Evolutionary conservation across 2,113 vertebrate genomes (phyloP), one percentile per base, ranked within the genome.

Genomic region (Crotalus tigris): DNA sequence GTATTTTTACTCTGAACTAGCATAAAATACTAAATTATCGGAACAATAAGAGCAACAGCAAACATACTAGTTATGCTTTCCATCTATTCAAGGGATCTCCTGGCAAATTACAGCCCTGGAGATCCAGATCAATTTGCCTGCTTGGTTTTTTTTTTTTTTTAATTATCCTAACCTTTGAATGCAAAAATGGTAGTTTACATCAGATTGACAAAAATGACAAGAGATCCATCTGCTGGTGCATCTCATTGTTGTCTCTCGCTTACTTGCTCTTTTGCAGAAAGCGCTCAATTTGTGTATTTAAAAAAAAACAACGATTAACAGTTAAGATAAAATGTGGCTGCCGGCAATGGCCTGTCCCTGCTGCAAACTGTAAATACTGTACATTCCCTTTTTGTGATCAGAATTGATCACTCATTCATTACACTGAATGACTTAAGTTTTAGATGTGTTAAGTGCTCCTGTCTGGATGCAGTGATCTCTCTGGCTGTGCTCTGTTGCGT

Each of bases 401-500:
- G 29, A 91, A 26, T 26, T 1, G 3, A 24, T 21, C 24, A 11
- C 21, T 2, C 19, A 17, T 81, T 53, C 49, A 39, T 91, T 81
- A 81, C 21, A 13, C 26, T 15, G 19, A 19, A 46, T 21, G 13
- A n/a, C 39, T 17, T 57, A 54, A 85, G 9, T 49, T 26, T 44
- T 59, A 49, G 6, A 26, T 29, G 15, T 0, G 2, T 51, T 59
- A 33, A 87, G 17, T 0, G 3, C 53, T 94, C 19, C 88, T 89
- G 39, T 13, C 89, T 93, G 95, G 95, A 90, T 92, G 92, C 94
- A 85, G 89, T 94, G 91, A 2, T 93, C 94, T 95, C 91, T 9
- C 29, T 93, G 94, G 92, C 94, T 93, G 92, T 81, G 93, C 93
- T 96, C 94, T 94, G 95, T 97, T 96, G 96, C 95, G 95, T 95